Evolutionary conservation across 2,797 vertebrate species (phyloP), one percentile per base, ranked within the genome.

Genomic region (Sebastes dallii): DNA sequence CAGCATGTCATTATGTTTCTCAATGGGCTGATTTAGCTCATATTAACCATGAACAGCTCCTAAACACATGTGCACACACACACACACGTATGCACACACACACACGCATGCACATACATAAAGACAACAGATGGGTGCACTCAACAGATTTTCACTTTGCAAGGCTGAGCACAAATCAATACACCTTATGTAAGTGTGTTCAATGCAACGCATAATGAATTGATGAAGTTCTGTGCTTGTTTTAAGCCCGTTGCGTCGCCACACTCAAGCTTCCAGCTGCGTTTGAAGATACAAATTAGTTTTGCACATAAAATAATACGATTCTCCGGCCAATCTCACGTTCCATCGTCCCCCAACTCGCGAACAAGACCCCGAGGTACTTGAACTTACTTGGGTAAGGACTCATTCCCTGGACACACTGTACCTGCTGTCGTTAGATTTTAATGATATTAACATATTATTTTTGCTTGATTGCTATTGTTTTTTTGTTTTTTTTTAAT

Each of bases 1-100:
- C 89, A 92, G 89, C 92, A 90, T 88, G 89, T 90, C 90, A 93
- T 94, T 92, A 90, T 83, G 72, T 79, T 81, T 84, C 88, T 94
- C 89, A 95, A 91, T 95, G 87, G 91, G 80, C 86, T 89, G 91
- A 94, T 94, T 94, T 93, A 95, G 88, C 71, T 88, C 88, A 73
- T 88, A 92, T 91, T 92, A 93, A 88, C 89, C 88, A 74, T 65
- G 66, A 89, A 78, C 80, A 36, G 83, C 87, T 83, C 88, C 83
- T 72, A 77, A 80, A 86, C 84, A 83, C 59, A 82, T 25, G 71
- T 65, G 66, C 77, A 18, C 42, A 75, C 11, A 75, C 11, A 10
- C 30, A 32, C 32, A 34, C 34, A 39, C 66, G 30, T 32, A 32
- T 32, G 30, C 11, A 75, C 11, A 10, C 32, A 34, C 32, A 34